phyloP scores from a whole-genome alignment of 2,888 invertebrate genomes.

The Sesamia inferens region DNA sequence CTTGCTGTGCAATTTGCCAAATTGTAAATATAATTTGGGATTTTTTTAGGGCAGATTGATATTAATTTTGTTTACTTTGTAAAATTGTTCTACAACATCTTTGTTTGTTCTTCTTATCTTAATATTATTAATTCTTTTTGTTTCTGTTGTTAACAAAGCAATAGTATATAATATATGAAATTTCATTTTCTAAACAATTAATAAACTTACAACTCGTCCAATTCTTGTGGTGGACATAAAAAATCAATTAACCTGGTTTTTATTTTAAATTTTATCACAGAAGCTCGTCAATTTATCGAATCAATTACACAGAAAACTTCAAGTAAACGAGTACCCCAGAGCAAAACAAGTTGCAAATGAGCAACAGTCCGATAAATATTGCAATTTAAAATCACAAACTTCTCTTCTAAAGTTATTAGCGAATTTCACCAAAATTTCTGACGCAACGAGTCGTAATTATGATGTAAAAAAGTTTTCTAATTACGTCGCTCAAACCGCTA shows the following conservation, averaged over 20 bases:
- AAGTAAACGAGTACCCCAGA: slow-evolving; percentile 4
- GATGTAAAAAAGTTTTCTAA: slow-evolving; percentile 72
- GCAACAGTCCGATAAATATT: slow-evolving; percentile 56
- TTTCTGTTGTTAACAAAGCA: not conserved
- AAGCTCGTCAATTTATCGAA: slow-evolving; percentile 12
- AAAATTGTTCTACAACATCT: not conserved
- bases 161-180: not conserved
- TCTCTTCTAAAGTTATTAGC: slow-evolving; percentile 54
- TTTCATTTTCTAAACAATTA: not conserved
- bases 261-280: not conserved
- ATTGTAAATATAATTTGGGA: slow-evolving; percentile 76
- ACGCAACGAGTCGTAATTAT: slow-evolving; percentile 66
- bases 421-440: slow-evolving; percentile 56
- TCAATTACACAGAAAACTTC: slow-evolving; percentile 33
- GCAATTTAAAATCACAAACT: slow-evolving; percentile 64
- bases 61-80: slow-evolving; percentile 67
- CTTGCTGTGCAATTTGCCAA: slow-evolving; percentile 80
- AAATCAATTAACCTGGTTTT: not conserved
- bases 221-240: not conserved
- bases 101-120: not conserved
- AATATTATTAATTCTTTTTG: not conserved
- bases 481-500: slow-evolving; percentile 68
- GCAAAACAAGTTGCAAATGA: slow-evolving; percentile 51
- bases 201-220: not conserved
- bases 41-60: slow-evolving; percentile 62